A percentile compares a stretch with the other conserved stretches of the same genome.
These are phyloP conservation scores for Tetramorium alpestre DNA, from an alignment of 1,140 invertebrate genomes.

Conservation along the genomic window DNA sequence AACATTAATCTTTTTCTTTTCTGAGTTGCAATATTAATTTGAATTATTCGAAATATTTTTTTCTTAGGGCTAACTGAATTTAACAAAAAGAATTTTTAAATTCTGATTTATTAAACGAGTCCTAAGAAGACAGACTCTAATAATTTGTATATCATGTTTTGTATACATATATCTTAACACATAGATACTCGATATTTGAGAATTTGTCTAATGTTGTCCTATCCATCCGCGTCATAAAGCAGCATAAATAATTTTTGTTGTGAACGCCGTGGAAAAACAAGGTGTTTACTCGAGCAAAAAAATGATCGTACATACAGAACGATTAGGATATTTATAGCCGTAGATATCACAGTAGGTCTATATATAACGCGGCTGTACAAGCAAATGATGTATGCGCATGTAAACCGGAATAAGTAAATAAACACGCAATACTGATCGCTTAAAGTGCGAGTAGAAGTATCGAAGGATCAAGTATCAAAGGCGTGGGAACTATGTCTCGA, in stretches of 20 bases:
- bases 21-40: not conserved
- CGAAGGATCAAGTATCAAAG: constrained; percentile 6
- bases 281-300: constrained; percentile 22
- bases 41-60: not conserved
- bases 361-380: constrained; percentile 1
- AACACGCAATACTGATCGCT: constrained; percentile 19
- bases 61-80: not conserved
- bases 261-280: constrained; percentile 21
- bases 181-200: not conserved
- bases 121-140: not conserved
- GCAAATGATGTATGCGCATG: not conserved
- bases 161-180: not conserved
- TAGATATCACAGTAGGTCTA: constrained; percentile 9
- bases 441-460: not conserved
- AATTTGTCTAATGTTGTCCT: not conserved
- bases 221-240: not conserved
- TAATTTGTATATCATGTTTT: not conserved
- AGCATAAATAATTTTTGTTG: constrained; percentile 38
- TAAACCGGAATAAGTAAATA: constrained; percentile 28
- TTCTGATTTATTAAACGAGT: not conserved
- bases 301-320: not conserved
- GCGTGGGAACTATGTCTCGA: not conserved
- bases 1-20: not conserved
- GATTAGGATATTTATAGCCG: constrained; percentile 39
- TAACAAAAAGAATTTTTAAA: not conserved